Percentiles rank a stretch among this genome's conserved stretches.
Conservation (phyloP, 2,888 invertebrate species). For the Pardosa pseudoannulata region DNA sequence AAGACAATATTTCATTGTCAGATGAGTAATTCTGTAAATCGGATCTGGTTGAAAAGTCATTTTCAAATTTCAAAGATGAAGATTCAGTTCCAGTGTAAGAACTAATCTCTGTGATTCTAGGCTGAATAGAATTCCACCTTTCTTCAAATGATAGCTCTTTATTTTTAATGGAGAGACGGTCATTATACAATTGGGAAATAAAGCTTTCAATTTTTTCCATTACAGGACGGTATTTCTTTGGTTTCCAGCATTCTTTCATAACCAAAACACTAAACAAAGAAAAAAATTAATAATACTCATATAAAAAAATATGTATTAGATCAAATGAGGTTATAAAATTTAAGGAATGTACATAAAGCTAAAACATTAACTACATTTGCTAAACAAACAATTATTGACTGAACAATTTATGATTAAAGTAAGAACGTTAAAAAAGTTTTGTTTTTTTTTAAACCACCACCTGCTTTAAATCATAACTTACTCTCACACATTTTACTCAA, state of each 20-base stretch:
- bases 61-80: slow-evolving; percentile 42
- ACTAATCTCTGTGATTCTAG: slow-evolving; percentile 45
- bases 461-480: too few relatives aligned
- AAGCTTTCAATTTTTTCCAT: slow-evolving; percentile 80
- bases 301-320: too few relatives aligned
- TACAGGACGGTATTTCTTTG: slow-evolving; percentile 79
- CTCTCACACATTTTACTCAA: too few relatives aligned
- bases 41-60: slow-evolving; percentile 43
- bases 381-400: too few relatives aligned
- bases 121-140: slow-evolving; percentile 82
- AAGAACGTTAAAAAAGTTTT: too few relatives aligned
- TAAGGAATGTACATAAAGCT: too few relatives aligned
- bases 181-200: slow-evolving; percentile 78
- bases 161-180: slow-evolving; percentile 74
- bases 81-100: slow-evolving; percentile 15
- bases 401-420: too few relatives aligned
- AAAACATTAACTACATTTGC: too few relatives aligned
- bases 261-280: slow-evolving; percentile 82
- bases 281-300: too few relatives aligned
- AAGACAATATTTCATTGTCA: slow-evolving; percentile 57
- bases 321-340: too few relatives aligned
- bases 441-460: too few relatives aligned
- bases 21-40: slow-evolving; percentile 37
- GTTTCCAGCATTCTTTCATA: slow-evolving; percentile 85
- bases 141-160: slow-evolving; percentile 83